A percentile compares a stretch with the other conserved stretches of the same genome.
phyloP scores from a whole-genome alignment of 2,113 vertebrate species.

The Pavo muticus region DNA sequence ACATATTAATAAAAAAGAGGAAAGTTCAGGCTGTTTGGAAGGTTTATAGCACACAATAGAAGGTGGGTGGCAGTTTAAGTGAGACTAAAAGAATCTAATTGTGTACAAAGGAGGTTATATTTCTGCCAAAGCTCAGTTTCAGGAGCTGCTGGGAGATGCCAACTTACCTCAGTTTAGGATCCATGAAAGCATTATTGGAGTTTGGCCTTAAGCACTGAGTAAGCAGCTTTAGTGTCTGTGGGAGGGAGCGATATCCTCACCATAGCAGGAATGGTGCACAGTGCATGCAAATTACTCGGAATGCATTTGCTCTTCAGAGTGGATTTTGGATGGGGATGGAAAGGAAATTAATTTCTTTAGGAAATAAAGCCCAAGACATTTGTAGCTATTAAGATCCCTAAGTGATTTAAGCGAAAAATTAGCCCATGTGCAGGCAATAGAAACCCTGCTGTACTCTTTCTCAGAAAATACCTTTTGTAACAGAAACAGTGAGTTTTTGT shows the following conservation, averaged over 20 bases:
- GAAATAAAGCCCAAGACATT: not conserved
- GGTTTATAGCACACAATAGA: not conserved
- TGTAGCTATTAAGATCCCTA: not conserved
- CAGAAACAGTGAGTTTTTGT: not conserved
- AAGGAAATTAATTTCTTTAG: not conserved
- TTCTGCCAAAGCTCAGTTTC: not conserved
- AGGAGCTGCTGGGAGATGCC: not conserved
- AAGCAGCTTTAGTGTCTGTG: conserved; percentile 3
- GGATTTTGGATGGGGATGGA: not conserved
- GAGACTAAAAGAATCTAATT: not conserved
- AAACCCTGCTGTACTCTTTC: not conserved
- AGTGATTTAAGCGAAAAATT: not conserved
- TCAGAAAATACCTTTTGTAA: not conserved
- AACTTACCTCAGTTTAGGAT: not conserved
- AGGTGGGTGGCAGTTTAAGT: not conserved
- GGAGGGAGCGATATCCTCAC: not conserved
- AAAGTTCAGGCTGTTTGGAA: not conserved
- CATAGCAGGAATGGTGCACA: not conserved
- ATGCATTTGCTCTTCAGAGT: not conserved
- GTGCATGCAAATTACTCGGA: not conserved
- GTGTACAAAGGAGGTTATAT: not conserved
- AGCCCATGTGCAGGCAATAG: not conserved
- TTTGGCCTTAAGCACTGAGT: not conserved
- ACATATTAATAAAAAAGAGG: not conserved
- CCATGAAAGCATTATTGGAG: not conserved